Percentiles rank a stretch among this genome's conserved stretches.
phyloP scores from a whole-genome alignment of 1,140 invertebrate species.

The Brachionus koreanus region DNA sequence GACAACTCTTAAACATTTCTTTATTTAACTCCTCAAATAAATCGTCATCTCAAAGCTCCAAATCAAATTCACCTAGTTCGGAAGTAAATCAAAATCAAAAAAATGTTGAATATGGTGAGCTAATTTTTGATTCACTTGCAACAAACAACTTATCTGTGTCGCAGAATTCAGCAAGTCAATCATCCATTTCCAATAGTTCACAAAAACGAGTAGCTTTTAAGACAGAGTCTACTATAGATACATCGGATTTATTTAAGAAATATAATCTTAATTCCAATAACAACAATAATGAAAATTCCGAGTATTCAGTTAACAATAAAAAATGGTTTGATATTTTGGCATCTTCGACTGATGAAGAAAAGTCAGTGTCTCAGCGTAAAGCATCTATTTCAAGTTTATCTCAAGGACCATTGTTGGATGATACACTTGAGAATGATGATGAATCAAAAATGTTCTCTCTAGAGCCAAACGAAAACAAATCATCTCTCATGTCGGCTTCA shows the following conservation, averaged over 20 bases:
- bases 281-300: conserved; percentile 13
- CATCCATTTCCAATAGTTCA: neutral
- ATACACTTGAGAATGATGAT: neutral
- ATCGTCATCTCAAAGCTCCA: neutral
- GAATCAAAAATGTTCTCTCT: neutral
- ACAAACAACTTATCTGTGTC: conserved; percentile 30
- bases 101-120: conserved; percentile 31
- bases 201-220: conserved; percentile 35
- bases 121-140: conserved; percentile 21
- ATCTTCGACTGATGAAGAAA: conserved; percentile 17
- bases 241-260: neutral
- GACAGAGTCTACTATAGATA: neutral
- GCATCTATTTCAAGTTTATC: neutral
- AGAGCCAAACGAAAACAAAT: neutral
- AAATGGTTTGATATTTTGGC: conserved; percentile 39
- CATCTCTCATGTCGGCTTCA: neutral
- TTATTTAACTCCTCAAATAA: conserved; percentile 16
- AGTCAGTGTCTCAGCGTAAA: neutral
- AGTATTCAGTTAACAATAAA: neutral
- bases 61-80: neutral
- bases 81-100: neutral
- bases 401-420: neutral
- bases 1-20: conserved; percentile 17
- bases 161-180: neutral
- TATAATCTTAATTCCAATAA: conserved; percentile 9